phyloP scores from a whole-genome alignment of 2,797 vertebrate species.

The Lepidocolaptes lacrymiger region DNA sequence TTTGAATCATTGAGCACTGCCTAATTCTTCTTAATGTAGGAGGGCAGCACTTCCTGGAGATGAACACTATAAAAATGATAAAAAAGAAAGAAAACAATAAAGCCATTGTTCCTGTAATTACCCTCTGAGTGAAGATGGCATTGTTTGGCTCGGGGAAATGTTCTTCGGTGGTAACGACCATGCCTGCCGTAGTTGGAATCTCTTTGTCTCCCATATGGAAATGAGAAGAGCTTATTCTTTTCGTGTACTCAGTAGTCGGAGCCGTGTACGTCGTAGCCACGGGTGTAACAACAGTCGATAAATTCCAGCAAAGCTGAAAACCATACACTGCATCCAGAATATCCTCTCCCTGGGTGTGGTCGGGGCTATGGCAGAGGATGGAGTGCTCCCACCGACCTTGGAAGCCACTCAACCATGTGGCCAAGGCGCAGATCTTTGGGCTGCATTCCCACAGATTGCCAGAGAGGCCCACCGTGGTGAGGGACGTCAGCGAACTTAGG shows the following conservation, averaged over 20 bases:
- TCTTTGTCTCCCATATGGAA: conserved; percentile 94
- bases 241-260: conserved; percentile 91
- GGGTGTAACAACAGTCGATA: conserved; percentile 88
- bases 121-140: conserved; percentile 95
- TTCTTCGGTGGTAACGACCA: conserved; percentile 86
- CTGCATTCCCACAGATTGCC: conserved; percentile 99
- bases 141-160: conserved; percentile 91
- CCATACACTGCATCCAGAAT: conserved; percentile 97
- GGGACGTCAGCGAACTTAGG: conserved; percentile 88
- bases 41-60: conserved; percentile 98
- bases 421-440: conserved; percentile 93
- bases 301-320: conserved; percentile 98
- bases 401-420: conserved; percentile 94
- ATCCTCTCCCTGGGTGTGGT: conserved; percentile 98
- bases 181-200: conserved; percentile 92
- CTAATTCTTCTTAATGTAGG: conserved; percentile 95
- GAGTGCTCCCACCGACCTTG: conserved; percentile 98
- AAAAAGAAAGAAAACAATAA: conserved; percentile 99
- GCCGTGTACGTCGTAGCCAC: conserved; percentile 82
- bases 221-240: conserved; percentile 93
- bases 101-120: conserved; percentile 99
- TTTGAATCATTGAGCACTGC: conserved; percentile 97
- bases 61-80: conserved; percentile 99
- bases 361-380: conserved; percentile 94
- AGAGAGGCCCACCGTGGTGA: conserved; percentile 91